Evolutionary conservation across 2,113 vertebrate genomes (phyloP).

Genomic region (Triplophysa rosa): DNA sequence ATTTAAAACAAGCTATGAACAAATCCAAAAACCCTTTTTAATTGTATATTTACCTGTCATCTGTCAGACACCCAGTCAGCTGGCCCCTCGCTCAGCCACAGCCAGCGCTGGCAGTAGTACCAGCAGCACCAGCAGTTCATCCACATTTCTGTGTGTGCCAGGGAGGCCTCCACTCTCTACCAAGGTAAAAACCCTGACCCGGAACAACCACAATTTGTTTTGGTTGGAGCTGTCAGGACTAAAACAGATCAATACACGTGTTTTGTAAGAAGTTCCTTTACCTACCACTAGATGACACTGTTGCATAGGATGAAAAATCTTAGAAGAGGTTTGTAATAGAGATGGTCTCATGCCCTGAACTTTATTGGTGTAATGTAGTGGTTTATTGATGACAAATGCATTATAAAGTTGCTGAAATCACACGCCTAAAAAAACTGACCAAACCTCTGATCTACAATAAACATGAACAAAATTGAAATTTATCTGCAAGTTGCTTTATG

Average conservation of each 20-base stretch:
- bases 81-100: conserved; percentile 36
- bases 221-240: no score
- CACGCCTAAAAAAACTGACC: no score
- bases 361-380: no score
- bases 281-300: conserved; percentile 36
- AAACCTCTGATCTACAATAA: no score
- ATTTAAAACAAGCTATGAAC: background rate
- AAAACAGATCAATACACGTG: background rate
- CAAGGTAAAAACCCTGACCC: conserved; percentile 45
- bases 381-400: no score
- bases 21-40: background rate
- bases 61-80: conserved; percentile 47
- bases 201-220: background rate
- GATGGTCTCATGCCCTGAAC: no score
- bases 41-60: background rate
- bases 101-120: background rate
- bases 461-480: no score
- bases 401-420: no score
- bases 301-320: background rate
- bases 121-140: conserved; percentile 36
- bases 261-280: background rate
- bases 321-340: background rate
- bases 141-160: conserved; percentile 54
- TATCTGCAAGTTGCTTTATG: no score
- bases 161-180: conserved; percentile 55